Conservation (phyloP, 2,888 invertebrate genomes). For the Eurytoma californica region DNA sequence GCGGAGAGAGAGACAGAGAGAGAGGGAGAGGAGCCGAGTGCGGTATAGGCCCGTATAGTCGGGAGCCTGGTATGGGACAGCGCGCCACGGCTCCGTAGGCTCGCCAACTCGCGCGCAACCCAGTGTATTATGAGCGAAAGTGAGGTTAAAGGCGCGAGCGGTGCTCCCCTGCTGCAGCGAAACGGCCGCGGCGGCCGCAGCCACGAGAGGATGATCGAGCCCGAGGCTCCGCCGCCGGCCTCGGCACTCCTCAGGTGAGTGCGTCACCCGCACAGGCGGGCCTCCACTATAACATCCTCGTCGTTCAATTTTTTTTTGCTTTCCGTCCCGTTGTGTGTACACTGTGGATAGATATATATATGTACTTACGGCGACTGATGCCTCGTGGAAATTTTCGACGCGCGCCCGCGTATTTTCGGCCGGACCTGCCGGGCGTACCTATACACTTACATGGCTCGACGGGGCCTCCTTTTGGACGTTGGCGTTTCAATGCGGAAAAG, state of each 20-base stretch:
- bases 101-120: background rate
- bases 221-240: background rate
- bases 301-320: background rate
- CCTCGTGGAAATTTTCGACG: too few species aligned
- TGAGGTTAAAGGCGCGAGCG: constrained; percentile 36
- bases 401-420: background rate
- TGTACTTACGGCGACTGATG: too few species aligned
- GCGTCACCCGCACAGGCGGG: background rate
- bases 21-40: too few species aligned
- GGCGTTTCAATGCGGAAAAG: background rate
- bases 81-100: background rate
- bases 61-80: background rate
- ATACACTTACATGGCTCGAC: background rate
- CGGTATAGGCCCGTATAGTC: background rate
- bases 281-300: background rate
- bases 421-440: too few species aligned
- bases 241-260: constrained; percentile 45
- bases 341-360: too few species aligned
- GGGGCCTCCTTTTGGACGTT: background rate
- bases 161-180: background rate
- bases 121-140: constrained; percentile 32
- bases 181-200: constrained; percentile 12
- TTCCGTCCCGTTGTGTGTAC: too few species aligned
- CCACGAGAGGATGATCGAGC: constrained; percentile 9
- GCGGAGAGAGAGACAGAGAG: background rate